Base-by-base conservation (phyloP, 2,113 vertebrate species). In the Carettochelys insculpta region DNA sequence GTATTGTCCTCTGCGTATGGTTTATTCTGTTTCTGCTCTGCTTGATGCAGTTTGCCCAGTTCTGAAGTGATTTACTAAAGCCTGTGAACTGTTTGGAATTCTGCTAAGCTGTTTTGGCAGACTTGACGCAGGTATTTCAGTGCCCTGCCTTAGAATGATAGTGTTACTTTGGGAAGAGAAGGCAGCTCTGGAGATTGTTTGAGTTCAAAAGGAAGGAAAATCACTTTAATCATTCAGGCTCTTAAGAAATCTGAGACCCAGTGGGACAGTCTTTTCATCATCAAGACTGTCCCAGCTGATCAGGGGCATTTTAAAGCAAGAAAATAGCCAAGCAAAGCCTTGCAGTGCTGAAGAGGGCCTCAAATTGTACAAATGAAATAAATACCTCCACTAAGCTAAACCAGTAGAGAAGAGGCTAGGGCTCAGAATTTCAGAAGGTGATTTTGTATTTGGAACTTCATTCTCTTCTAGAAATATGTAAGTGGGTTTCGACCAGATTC, bases 221-320 rank as follows among this genome's bases (percentile, higher is more conserved):
- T 93, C 91, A 94, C 96, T 98, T 97, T 97, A 98, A 98, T 97
- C 96, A 97, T 88, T 80, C 76, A 90, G 82, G 96, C 96, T 97
- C 90, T 95, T 95, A 97, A 95, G 97, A 98, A 97, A 96, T 96
- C 90, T 81, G 93, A 96, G 87, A 94, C 83, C 87, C 92, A 94
- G 71, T 92, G 95, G 96, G 95, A 93, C 88, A 95, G 94, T 96
- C 96, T 96, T 95, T 93, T 96, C 92, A 92, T 81, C 95, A 93
- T 87, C n/a, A 85, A 95, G 93, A 80, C 89, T 95, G 94, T 96
- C 94, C 97, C 94, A 96, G 94, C 97, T 97, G 97, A 97, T 96
- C 96, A 96, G 95, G 90, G 86, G 94, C 93, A 95, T 97, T 88
- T 96, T 94, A 97, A 97, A 97, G 92, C 54, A 96, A 95, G 87